Evolutionary conservation across 92 coral and sea anemone genomes (phyloP), one percentile per base, ranked within the genome.

Genomic region (Epizoanthus ramosus): DNA sequence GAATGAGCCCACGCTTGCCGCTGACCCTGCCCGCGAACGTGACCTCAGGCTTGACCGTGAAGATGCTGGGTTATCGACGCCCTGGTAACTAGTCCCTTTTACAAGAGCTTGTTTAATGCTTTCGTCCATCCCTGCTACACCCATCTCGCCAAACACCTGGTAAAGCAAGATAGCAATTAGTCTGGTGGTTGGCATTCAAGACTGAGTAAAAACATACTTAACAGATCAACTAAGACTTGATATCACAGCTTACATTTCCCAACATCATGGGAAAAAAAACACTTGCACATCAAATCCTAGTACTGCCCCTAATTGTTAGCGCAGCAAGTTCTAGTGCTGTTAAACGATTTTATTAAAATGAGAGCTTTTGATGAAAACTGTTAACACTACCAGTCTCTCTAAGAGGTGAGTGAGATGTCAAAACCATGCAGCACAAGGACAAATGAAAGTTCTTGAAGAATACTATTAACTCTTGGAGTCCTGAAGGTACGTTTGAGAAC

Each of bases 91-190:
- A n/a, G 97, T 95, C 35, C 98, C 95, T 83, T 93, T 92, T 58
- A 95, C 85, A 28, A 95, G 92, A 7, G 95, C 98, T 86, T 95
- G 98, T 80, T 95, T 95, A 18, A 95, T 86, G 22, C 95, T 95
- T 79, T 95, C 98, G 71, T 95, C 98, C 90, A 95, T 91, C 50
- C 98, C 95, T 9, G 93, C 94, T 66, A 95, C 91, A 45, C 95
- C 95, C 95, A 95, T 95, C 89, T 95, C 97, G 45, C 97, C 97
- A 63, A 95, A 95, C 68, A 95, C 98, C 98, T 95, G 57, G 64
- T 8, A 22, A 15, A 9, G 58, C 2, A 16, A 17, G 14, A 59
- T 57, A n/a, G 6, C n/a, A 33, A 28, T 24, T 18, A 1, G 19
- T 16, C 33, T 21, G 13, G 23, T 1, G 43, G 4, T 4, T 37